These are phyloP conservation scores for Neomonachus schauinslandi DNA, from an alignment of 2,113 vertebrate genomes.

Conservation along the genomic window DNA sequence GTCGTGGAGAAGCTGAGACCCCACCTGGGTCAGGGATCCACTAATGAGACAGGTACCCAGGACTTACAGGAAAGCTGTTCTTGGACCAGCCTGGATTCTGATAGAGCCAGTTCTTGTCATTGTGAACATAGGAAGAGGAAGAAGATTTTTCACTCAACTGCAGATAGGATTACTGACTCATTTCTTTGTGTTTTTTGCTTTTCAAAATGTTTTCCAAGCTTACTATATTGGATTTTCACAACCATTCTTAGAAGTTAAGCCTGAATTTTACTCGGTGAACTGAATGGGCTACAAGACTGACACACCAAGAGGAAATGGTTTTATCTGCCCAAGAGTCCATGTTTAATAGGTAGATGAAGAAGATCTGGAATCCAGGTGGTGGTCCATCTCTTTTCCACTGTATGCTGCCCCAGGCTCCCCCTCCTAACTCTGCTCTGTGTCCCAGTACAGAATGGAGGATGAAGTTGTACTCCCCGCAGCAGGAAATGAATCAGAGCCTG, in stretches of 20 bases:
- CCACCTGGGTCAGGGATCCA: accelerated
- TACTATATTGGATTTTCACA: neutral
- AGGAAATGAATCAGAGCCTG: neutral
- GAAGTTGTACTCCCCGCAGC: neutral
- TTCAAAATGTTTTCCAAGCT: neutral
- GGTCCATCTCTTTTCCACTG: neutral
- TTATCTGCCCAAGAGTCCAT: neutral
- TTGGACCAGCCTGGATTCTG: neutral
- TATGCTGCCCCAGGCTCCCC: neutral
- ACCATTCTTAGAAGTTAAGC: neutral
- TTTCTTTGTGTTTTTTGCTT: neutral
- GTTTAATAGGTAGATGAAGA: too few species aligned
- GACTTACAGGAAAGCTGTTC: neutral
- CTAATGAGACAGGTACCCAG: accelerated
- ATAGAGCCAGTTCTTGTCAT: too few species aligned
- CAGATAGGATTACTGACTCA: neutral
- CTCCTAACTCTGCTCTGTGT: neutral
- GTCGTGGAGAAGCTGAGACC: neutral
- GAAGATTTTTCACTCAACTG: too few species aligned
- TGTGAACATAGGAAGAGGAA: neutral
- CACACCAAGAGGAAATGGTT: neutral
- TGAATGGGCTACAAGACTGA: neutral
- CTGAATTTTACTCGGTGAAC: neutral
- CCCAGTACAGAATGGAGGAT: too few species aligned
- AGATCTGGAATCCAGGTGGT: neutral